Conservation (phyloP, 2,888 invertebrate genomes). For the Eurytoma adleriae region DNA sequence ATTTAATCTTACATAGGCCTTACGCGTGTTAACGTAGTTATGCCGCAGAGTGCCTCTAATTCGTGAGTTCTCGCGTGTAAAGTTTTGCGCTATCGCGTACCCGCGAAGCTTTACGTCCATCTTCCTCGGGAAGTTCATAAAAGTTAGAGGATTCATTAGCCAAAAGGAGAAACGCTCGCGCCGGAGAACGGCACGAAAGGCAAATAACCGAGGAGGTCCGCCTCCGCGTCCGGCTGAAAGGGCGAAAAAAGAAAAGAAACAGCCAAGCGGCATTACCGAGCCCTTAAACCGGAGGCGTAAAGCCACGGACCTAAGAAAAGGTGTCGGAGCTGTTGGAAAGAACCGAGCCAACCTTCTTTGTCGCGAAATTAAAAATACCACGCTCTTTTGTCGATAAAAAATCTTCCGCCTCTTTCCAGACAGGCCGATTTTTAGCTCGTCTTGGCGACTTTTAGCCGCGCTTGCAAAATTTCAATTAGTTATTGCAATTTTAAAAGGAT, state of each 20-base stretch:
- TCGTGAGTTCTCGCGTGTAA: no score
- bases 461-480: no score
- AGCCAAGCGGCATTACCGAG: neutral
- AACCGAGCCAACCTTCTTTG: conserved; percentile 2
- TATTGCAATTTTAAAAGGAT: no score
- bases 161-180: conserved; percentile 20
- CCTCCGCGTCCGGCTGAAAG: neutral
- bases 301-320: neutral
- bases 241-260: neutral
- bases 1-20: no score
- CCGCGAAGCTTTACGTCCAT: neutral
- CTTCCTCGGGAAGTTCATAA: neutral
- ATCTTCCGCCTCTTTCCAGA: neutral
- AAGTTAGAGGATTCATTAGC: conserved; percentile 34
- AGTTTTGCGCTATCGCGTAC: no score
- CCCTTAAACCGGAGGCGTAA: conserved; percentile 4
- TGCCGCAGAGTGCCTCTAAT: no score
- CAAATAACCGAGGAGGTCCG: conserved; percentile 12
- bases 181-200: conserved; percentile 3
- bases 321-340: neutral
- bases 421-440: no score
- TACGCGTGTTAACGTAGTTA: no score
- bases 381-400: neutral
- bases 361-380: conserved; percentile 39
- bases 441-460: no score